Conservation (phyloP, 2,888 invertebrate species). For the Cotesia congregata region DNA sequence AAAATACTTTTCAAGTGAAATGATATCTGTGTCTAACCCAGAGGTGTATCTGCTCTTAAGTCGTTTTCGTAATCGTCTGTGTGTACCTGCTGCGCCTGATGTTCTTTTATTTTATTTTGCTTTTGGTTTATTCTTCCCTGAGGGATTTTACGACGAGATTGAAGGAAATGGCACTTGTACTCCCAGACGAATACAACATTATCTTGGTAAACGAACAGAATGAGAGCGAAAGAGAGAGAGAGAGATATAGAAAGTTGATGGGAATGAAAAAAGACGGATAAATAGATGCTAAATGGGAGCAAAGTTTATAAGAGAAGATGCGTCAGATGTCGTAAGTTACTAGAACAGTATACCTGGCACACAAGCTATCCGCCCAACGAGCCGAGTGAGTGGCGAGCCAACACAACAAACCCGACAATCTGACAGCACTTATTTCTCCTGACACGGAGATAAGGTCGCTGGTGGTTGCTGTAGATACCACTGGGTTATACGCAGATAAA, state of each 20-base stretch:
- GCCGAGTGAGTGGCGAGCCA: neutral
- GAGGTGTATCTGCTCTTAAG: neutral
- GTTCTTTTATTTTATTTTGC: constrained; percentile 13
- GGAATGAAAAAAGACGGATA: constrained; percentile 5
- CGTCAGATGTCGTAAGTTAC: neutral
- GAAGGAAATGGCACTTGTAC: constrained; percentile 35
- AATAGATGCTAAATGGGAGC: neutral
- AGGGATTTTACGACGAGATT: constrained; percentile 25
- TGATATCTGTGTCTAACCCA: constrained; percentile 3
- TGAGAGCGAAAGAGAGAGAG: neutral
- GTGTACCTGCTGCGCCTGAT: constrained; percentile 8
- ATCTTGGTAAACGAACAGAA: neutral
- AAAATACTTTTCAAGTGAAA: constrained; percentile 20
- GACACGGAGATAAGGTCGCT: neutral
- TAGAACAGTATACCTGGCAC: too few relatives aligned
- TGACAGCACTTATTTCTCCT: constrained; percentile 1
- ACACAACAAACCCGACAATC: neutral
- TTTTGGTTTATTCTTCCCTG: constrained; percentile 13
- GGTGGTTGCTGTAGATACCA: neutral
- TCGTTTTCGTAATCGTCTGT: constrained; percentile 5
- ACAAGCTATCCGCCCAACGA: neutral
- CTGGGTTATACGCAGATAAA: neutral
- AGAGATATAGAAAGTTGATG: neutral
- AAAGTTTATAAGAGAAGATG: constrained; percentile 10
- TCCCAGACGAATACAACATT: constrained; percentile 11